Percentiles rank a stretch among this genome's conserved stretches.
Conservation (phyloP, 2,113 vertebrate species). For the Ctenodactylus gundi region DNA sequence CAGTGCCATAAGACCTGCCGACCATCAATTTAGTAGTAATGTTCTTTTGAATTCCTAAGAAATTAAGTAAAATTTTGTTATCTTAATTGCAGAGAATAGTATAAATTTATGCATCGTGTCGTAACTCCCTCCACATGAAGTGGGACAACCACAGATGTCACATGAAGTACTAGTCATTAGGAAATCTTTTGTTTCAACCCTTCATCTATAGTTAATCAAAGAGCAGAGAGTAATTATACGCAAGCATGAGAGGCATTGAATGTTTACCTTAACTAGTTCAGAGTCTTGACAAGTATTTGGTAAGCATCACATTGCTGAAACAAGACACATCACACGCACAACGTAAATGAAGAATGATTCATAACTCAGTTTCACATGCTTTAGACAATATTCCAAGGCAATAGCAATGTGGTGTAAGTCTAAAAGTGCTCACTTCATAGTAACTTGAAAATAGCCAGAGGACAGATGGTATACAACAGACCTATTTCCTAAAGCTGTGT, state of each 20-base stretch:
- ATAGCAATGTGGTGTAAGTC: not conserved
- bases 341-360: not conserved
- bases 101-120: not conserved
- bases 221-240: too few species aligned
- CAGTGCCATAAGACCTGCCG: rapidly evolving
- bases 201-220: not conserved
- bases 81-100: not conserved
- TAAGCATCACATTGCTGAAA: not conserved
- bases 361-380: too few species aligned
- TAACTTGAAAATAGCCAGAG: not conserved
- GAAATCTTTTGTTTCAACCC: not conserved
- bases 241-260: not conserved
- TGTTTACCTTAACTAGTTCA: not conserved
- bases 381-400: not conserved
- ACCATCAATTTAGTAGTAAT: not conserved
- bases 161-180: not conserved
- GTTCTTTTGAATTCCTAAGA: not conserved
- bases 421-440: not conserved
- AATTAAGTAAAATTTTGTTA: not conserved
- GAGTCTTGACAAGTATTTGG: not conserved
- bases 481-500: not conserved
- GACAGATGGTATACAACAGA: not conserved
- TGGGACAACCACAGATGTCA: not conserved
- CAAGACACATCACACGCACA: not conserved
- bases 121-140: not conserved